Evolutionary conservation across 2,113 vertebrate genomes (phyloP), one percentile per base, ranked within the genome.

Genomic region (Sialia sialis): DNA sequence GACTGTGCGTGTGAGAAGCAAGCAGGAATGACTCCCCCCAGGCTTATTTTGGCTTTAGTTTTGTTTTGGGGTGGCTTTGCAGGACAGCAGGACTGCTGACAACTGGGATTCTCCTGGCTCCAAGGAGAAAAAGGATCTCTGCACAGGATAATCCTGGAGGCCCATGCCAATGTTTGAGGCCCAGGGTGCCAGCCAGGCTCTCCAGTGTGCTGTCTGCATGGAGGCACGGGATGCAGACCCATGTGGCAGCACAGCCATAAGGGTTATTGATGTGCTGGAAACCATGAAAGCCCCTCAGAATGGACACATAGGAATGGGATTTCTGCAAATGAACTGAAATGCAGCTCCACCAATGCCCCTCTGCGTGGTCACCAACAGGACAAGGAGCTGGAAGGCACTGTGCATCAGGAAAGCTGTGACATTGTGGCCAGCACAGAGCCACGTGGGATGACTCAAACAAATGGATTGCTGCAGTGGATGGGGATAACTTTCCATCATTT

Each of bases 221-320:
- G 41, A 75, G 55, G 48, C 30, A 55, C 27, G 11, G 36, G 27
- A 26, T 75, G 68, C 68, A 49, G 54, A 43, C 62, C 34, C 11
- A 4, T 9, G 32, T 54, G 13, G 44, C 38, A 54, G 52, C 74
- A 55, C 23, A 62, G 41, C 18, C 27, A 54, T 13, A 13, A 43
- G 23, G 27, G 8, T 78, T 58, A 63, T 4, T 18, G 14, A 8
- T 46, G 26, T 82, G 6, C 12, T 58, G 29, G 48, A 68, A 81
- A 34, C 38, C 38, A 23, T 4, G 6, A n/a, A 77, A 68, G 5
- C 3, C 2, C 13, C 46, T 41, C 25, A 67, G 41, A 62, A 72
- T 3, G 11, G 16, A 58, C 38, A 23, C 0, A 0, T 5, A 29
- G 60, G 16, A 58, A 29, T 2, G 9, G 4, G 32, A 36, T 9